A percentile compares a stretch with the other conserved stretches of the same genome.
These are phyloP conservation scores for Ceratosolen solmsi DNA, from an alignment of 1,140 invertebrate genomes.

Conservation along the genomic window DNA sequence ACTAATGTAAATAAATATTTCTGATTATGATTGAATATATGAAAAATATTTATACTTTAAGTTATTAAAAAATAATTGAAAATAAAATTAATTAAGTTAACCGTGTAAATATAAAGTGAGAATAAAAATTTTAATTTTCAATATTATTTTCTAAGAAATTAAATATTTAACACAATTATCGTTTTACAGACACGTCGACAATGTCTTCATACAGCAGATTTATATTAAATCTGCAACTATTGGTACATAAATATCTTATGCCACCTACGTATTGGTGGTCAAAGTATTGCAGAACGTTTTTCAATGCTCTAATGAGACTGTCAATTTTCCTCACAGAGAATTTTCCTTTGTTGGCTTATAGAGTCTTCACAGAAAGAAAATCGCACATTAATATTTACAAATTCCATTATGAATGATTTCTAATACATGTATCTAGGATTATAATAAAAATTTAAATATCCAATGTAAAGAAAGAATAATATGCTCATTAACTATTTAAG, in stretches of 20 bases:
- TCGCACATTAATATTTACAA: constrained; percentile 65
- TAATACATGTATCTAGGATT: neutral
- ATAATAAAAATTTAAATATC: neutral
- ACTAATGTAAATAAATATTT: too few species aligned
- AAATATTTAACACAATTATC: too few species aligned
- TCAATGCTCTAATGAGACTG: constrained; percentile 70
- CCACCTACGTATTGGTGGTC: constrained; percentile 65
- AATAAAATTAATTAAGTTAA: too few species aligned
- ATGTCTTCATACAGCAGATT: constrained; percentile 65
- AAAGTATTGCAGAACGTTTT: constrained; percentile 62
- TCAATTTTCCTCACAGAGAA: constrained; percentile 66
- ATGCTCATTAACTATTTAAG: neutral
- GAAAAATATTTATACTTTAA: too few species aligned
- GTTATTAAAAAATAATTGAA: too few species aligned
- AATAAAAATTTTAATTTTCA: too few species aligned
- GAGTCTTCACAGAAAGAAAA: constrained; percentile 60
- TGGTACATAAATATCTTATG: constrained; percentile 68
- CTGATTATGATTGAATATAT: too few species aligned
- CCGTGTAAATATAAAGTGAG: too few species aligned
- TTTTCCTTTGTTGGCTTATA: constrained; percentile 67
- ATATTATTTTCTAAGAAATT: too few species aligned
- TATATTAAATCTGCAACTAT: constrained; percentile 69
- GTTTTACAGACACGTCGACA: constrained; percentile 60
- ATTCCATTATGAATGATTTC: constrained; percentile 58
- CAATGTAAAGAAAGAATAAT: neutral